Conservation (phyloP, 2,888 invertebrate species). For the Yponomeuta plumbellus region DNA sequence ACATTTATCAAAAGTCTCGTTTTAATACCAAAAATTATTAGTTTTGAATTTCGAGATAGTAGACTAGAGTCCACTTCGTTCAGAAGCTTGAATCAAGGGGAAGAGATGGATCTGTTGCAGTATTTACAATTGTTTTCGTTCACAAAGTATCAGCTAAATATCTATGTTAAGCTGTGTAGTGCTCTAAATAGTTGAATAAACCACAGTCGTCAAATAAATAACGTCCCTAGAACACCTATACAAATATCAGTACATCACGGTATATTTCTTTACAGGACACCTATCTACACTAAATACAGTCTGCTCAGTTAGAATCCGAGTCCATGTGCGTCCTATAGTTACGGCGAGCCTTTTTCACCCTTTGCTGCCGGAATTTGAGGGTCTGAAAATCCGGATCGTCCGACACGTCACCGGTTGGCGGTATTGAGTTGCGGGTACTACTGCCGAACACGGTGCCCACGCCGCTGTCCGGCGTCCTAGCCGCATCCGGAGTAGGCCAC, state of each 20-base stretch:
- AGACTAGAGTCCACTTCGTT: too few species aligned
- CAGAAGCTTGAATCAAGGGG: too few species aligned
- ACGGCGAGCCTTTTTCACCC: slow-evolving; percentile 78
- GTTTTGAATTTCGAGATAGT: too few species aligned
- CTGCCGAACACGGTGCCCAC: slow-evolving; percentile 54
- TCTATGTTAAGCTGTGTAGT: too few species aligned
- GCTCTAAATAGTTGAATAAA: background rate
- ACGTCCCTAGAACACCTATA: slow-evolving; percentile 8
- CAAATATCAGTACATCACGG: slow-evolving; percentile 9
- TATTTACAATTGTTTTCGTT: too few species aligned
- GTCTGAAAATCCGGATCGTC: slow-evolving; percentile 70
- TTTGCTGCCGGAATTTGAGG: slow-evolving; percentile 68
- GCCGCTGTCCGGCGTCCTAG: slow-evolving; percentile 53
- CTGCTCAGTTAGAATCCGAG: slow-evolving; percentile 78
- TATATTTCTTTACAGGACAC: background rate
- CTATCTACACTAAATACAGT: slow-evolving; percentile 27
- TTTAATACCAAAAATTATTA: too few species aligned
- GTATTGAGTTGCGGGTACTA: slow-evolving; percentile 44
- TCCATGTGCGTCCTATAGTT: slow-evolving; percentile 80
- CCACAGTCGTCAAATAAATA: background rate
- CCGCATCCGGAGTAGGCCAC: slow-evolving; percentile 41
- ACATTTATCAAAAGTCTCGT: too few species aligned
- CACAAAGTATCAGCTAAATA: too few species aligned
- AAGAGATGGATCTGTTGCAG: too few species aligned
- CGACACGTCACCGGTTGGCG: slow-evolving; percentile 47